phyloP scores from a whole-genome alignment of 2,797 vertebrate species.

The Leuciscus waleckii region DNA sequence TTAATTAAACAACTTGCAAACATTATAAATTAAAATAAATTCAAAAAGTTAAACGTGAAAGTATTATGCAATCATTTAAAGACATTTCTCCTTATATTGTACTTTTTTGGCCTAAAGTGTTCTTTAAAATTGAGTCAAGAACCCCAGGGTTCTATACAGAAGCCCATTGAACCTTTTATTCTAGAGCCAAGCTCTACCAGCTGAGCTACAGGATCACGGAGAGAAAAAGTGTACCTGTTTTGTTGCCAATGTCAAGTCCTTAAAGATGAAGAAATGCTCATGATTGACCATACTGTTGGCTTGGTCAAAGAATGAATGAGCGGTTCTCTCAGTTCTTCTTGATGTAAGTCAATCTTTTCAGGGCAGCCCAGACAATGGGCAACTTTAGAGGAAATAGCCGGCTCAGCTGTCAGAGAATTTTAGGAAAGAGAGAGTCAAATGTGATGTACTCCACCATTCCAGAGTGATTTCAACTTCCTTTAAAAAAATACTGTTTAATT shows the following conservation, averaged over 20 bases:
- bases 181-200: neutral
- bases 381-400: constrained; percentile 32
- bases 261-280: constrained; percentile 74
- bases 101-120: no score
- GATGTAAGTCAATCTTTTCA: constrained; percentile 65
- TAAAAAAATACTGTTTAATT: neutral
- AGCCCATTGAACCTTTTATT: neutral
- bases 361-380: constrained; percentile 81
- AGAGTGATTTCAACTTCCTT: neutral
- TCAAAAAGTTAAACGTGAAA: no score
- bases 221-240: constrained; percentile 73
- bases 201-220: neutral
- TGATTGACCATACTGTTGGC: constrained; percentile 77
- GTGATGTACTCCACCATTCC: neutral
- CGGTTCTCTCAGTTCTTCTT: constrained; percentile 75
- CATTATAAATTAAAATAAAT: no score
- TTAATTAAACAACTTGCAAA: no score
- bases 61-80: no score
- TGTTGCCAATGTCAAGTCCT: constrained; percentile 65
- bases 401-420: constrained; percentile 68
- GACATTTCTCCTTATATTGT: no score
- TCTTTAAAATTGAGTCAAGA: neutral
- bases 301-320: constrained; percentile 70
- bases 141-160: neutral
- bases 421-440: neutral